These are phyloP conservation scores for Carduelis carduelis DNA, from an alignment of 2,797 vertebrate genomes.

Conservation along the genomic window DNA sequence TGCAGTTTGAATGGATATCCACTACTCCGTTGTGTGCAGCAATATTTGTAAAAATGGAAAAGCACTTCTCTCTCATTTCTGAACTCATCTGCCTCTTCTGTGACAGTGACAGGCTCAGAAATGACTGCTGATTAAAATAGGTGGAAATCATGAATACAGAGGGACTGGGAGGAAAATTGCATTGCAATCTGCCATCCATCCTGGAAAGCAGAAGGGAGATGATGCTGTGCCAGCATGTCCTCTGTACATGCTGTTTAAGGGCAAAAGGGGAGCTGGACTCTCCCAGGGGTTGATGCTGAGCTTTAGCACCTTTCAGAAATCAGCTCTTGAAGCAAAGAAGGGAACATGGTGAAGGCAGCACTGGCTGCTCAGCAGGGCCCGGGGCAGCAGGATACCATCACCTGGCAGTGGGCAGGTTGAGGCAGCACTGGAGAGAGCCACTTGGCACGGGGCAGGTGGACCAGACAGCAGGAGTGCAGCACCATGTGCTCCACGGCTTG, in stretches of 20 bases:
- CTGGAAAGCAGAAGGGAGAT: not conserved
- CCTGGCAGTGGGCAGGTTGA: slow-evolving; percentile 41
- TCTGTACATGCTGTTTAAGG: not conserved
- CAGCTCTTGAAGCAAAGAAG: not conserved
- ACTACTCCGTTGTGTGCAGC: not conserved
- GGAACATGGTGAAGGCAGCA: not conserved
- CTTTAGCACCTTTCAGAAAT: not conserved
- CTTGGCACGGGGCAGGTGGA: slow-evolving; percentile 66
- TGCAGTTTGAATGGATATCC: not conserved
- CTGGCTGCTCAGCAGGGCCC: not conserved
- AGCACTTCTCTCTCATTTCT: not conserved
- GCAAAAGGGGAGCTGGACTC: not conserved
- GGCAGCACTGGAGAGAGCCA: not conserved
- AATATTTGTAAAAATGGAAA: not conserved
- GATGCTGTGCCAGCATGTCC: not conserved
- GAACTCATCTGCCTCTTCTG: not conserved
- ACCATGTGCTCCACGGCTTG: slow-evolving; percentile 39
- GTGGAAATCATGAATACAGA: not conserved
- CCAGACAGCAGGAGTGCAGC: slow-evolving; percentile 62
- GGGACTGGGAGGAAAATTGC: not conserved
- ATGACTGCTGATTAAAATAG: not conserved
- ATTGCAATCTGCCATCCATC: not conserved
- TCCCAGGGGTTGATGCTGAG: not conserved
- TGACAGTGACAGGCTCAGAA: not conserved
- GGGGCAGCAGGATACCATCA: slow-evolving; percentile 46